Evolutionary conservation across 2,888 invertebrate genomes (phyloP).

Genomic region (Nephrotoma flavescens): DNA sequence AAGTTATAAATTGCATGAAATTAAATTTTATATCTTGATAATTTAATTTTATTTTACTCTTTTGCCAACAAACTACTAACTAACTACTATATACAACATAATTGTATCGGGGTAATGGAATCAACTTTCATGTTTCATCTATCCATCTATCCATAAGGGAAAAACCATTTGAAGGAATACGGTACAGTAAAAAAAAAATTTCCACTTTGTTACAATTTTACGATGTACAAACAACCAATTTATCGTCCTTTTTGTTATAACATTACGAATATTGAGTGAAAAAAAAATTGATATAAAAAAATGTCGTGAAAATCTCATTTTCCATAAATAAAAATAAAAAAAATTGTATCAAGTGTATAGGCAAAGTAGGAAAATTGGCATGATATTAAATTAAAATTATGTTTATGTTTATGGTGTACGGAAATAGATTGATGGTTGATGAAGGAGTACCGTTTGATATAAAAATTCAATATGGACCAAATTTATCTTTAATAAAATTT

Average conservation of each 20-base stretch:
- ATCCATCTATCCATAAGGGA: not conserved
- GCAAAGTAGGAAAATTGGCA: not conserved
- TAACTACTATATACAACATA: not conserved
- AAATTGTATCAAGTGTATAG: not conserved
- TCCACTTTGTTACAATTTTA: not conserved
- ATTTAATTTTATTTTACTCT: conserved; percentile 3
- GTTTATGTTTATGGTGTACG: not conserved
- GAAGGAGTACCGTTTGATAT: not conserved
- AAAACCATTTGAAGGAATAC: not conserved
- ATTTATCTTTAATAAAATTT: too few relatives aligned
- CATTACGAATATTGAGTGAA: not conserved
- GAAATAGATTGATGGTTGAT: not conserved
- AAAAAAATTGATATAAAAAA: not conserved
- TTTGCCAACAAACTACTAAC: not conserved
- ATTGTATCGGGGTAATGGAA: not conserved
- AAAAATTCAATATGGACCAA: not conserved
- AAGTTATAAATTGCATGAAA: not conserved
- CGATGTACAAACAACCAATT: not conserved
- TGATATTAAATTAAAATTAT: not conserved
- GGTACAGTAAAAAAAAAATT: not conserved
- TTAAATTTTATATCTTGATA: not conserved
- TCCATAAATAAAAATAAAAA: not conserved
- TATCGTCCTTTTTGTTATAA: not conserved
- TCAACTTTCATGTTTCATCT: not conserved
- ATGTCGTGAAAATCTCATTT: not conserved